Evolutionary conservation across 2,113 vertebrate genomes (phyloP).

Genomic region (Bos taurus): ARS-UCD2.0 NC_037332.1:27165501-27166000

Average conservation of each 20-base stretch:
- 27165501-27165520: neutral
- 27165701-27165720: neutral
- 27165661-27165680: neutral
- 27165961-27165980: neutral
- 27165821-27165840: neutral
- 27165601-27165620: neutral
- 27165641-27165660: neutral
- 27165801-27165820: neutral
- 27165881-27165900: neutral
- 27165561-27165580: neutral
- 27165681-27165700: neutral
- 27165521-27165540: neutral
- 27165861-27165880: neutral
- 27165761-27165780: neutral
- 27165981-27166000: neutral
- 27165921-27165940: neutral
- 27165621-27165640: neutral
- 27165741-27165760: conserved; percentile 41
- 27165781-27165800: neutral
- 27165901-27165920: neutral
- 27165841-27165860: rapidly evolving
- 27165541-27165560: neutral
- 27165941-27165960: neutral
- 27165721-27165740: neutral
- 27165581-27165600: neutral